Percentiles rank a stretch among this genome's conserved stretches.
Evolutionary conservation across 2,888 invertebrate species (phyloP).

Genomic region (Dimorphilus gyrociliatus): DNA sequence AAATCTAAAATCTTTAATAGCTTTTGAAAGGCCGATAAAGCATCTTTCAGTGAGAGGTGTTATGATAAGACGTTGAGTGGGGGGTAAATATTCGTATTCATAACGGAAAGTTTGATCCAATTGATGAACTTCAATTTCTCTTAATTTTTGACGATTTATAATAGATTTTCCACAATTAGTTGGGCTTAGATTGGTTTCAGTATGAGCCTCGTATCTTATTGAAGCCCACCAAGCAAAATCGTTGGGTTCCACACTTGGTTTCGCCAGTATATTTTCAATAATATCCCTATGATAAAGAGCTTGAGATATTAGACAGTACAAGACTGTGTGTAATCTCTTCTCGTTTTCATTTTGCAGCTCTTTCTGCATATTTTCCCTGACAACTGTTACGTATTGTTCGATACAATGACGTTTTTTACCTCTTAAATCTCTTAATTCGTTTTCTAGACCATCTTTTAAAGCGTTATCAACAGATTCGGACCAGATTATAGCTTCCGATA

Average conservation of each 20-base stretch:
- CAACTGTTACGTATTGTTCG: constrained; percentile 10
- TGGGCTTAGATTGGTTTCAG: too few relatives aligned
- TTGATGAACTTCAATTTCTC: constrained; percentile 24
- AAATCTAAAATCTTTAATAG: constrained; percentile 27
- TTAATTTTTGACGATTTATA: too few relatives aligned
- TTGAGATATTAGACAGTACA: constrained; percentile 23
- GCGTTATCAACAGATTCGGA: constrained; percentile 16
- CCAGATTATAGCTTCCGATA: constrained; percentile 29
- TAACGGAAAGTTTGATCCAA: constrained; percentile 24
- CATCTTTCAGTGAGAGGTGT: constrained; percentile 32
- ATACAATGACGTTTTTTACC: constrained; percentile 19
- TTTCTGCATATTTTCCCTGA: constrained; percentile 10
- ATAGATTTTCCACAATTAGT: too few relatives aligned
- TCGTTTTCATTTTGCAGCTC: constrained; percentile 5
- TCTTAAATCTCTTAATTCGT: constrained; percentile 11
- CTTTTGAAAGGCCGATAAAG: constrained; percentile 25
- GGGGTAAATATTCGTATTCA: constrained; percentile 31
- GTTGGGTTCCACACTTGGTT: too few relatives aligned
- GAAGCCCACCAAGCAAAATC: too few relatives aligned
- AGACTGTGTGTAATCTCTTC: constrained; percentile 17
- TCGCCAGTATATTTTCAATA: constrained; percentile 21
- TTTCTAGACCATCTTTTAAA: too few relatives aligned
- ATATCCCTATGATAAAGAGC: constrained; percentile 22
- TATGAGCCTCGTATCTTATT: too few relatives aligned
- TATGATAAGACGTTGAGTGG: constrained; percentile 18